Percentiles rank a stretch among this genome's conserved stretches.
phyloP scores from a whole-genome alignment of 30 jellyfish, hydroid and myxozoan species.

The Catostylus mosaicus region DNA sequence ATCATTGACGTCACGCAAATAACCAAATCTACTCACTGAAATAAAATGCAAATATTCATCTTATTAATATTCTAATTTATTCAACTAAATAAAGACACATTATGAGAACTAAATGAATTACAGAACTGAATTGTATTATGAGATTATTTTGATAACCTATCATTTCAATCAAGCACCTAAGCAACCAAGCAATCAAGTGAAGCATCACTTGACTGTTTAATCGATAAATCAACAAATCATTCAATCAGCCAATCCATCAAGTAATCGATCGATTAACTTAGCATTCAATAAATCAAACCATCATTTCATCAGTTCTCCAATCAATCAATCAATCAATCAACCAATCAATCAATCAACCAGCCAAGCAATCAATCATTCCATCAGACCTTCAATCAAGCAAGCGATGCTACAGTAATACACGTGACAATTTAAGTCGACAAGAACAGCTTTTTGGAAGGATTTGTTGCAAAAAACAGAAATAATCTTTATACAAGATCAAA shows the following conservation, averaged over 20 bases:
- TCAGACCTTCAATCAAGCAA: neutral
- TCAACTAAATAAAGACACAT: neutral
- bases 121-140: too few species aligned
- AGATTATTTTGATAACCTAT: too few species aligned
- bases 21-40: conserved; percentile 89
- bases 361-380: too few species aligned
- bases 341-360: too few species aligned
- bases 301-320: neutral
- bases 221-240: neutral
- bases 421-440: too few species aligned
- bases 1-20: conserved; percentile 84
- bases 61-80: too few species aligned
- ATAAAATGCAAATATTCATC: neutral
- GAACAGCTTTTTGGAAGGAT: too few species aligned
- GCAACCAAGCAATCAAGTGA: neutral
- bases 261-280: neutral
- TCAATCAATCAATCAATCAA: too few species aligned
- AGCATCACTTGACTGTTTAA: neutral
- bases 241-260: neutral
- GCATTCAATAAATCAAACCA: neutral
- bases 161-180: neutral
- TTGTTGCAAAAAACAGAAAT: too few species aligned
- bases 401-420: too few species aligned
- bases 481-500: too few species aligned
- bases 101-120: neutral